These are phyloP conservation scores for Acheta domesticus DNA, from an alignment of 2,888 invertebrate genomes.

Conservation along the genomic window DNA sequence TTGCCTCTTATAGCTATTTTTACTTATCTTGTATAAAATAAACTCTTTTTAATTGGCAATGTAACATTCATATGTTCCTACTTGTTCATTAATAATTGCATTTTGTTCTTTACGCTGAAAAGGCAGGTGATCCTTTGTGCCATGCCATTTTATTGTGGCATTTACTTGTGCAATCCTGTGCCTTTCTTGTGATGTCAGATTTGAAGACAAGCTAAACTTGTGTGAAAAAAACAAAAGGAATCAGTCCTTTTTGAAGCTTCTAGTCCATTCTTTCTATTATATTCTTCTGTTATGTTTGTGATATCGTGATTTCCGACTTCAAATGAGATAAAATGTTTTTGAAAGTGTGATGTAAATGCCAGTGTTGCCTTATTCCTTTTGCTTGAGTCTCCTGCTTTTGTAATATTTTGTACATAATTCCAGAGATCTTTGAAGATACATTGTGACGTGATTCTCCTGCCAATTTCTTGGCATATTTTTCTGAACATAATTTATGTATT, in stretches of 20 bases:
- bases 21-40: not conserved
- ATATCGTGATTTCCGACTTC: conserved; percentile 21
- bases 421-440: not conserved
- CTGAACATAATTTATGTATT: not conserved
- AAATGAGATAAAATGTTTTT: conserved; percentile 21
- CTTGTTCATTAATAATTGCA: conserved; percentile 20
- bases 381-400: conserved; percentile 24
- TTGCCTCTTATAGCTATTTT: not conserved
- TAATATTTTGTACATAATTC: conserved; percentile 26
- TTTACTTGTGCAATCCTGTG: conserved; percentile 29
- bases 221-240: conserved; percentile 4
- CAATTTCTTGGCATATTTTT: not conserved
- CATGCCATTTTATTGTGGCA: not conserved
- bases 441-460: not conserved
- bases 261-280: conserved; percentile 29
- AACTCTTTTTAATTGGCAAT: not conserved
- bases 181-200: conserved; percentile 29
- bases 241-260: conserved; percentile 24
- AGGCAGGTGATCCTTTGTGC: not conserved
- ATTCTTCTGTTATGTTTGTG: conserved; percentile 22
- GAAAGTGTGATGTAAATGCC: conserved; percentile 32
- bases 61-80: not conserved
- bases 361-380: conserved; percentile 34
- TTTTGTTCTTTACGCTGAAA: conserved; percentile 3
- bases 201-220: conserved; percentile 18